phyloP scores from a whole-genome alignment of 2,113 vertebrate genomes.

The Perccottus glenii region DNA sequence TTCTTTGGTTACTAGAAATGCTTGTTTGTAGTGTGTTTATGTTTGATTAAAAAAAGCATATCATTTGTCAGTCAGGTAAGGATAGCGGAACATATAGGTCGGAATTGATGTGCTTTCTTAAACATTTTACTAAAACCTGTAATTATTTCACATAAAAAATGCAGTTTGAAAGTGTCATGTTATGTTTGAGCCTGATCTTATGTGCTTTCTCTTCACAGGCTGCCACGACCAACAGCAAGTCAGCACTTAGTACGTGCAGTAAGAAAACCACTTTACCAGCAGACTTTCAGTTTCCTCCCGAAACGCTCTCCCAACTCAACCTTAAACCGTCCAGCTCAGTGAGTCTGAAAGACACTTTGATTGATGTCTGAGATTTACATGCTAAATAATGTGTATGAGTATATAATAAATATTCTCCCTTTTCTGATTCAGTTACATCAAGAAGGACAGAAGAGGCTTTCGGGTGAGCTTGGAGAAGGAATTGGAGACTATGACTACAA shows the following conservation, averaged over 20 bases:
- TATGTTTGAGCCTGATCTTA: not conserved
- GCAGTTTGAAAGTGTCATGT: too few relatives aligned
- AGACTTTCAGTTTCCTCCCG: constrained; percentile 87
- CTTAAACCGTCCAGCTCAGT: constrained; percentile 87
- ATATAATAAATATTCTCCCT: not conserved
- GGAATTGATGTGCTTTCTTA: too few relatives aligned
- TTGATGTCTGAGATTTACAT: not conserved
- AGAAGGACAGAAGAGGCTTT: constrained; percentile 33
- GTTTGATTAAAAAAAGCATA: too few relatives aligned
- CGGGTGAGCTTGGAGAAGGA: constrained; percentile 78
- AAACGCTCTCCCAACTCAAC: constrained; percentile 82
- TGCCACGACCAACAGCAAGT: constrained; percentile 81
- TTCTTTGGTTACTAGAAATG: too few relatives aligned
- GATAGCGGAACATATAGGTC: too few relatives aligned
- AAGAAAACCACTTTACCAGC: constrained; percentile 86
- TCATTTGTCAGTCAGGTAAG: too few relatives aligned
- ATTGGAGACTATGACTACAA: constrained; percentile 91
- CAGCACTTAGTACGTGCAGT: constrained; percentile 79
- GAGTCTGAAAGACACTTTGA: constrained; percentile 31
- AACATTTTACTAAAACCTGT: too few relatives aligned
- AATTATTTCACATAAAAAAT: too few relatives aligned
- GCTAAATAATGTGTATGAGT: not conserved
- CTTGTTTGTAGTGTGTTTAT: too few relatives aligned
- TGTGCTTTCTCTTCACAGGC: constrained; percentile 73
- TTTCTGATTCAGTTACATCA: constrained; percentile 73